A percentile compares a stretch with the other conserved stretches of the same genome.
These are phyloP conservation scores for Synodontis membranacea DNA, from an alignment of 2,113 vertebrate genomes.

Conservation along the genomic window DNA sequence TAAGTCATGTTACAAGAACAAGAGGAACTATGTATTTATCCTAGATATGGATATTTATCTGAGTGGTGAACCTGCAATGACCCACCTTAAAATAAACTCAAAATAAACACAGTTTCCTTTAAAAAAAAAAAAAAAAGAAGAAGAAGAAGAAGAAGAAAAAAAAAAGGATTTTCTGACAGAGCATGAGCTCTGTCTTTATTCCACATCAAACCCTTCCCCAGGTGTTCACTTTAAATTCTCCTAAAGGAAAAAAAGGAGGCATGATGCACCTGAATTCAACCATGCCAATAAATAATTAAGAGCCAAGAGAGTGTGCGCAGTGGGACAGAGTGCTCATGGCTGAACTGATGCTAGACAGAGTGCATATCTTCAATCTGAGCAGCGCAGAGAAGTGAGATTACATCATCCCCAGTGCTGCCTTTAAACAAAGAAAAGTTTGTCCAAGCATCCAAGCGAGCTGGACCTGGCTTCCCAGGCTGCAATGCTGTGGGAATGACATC, in stretches of 20 bases:
- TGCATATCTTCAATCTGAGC: constrained; percentile 14
- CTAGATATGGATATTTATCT: background rate
- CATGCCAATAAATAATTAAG: constrained; percentile 32
- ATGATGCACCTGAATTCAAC: constrained; percentile 16
- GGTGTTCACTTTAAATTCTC: background rate
- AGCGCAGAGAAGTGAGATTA: background rate
- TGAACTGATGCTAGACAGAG: constrained; percentile 9
- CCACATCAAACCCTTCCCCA: background rate
- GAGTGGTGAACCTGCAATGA: background rate
- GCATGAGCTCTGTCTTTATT: background rate
- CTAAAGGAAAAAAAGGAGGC: constrained; percentile 4
- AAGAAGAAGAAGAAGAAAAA: background rate
- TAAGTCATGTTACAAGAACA: background rate
- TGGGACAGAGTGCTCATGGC: constrained; percentile 8
- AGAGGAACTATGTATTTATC: background rate
- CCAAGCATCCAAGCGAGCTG: constrained; percentile 10
- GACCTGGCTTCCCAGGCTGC: constrained; percentile 13
- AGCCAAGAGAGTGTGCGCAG: background rate
- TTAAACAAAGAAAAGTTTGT: constrained; percentile 37
- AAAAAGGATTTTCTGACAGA: background rate
- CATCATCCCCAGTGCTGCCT: constrained; percentile 13
- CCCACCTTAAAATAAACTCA: background rate
- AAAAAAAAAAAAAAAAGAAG: background rate
- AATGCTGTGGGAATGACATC: constrained; percentile 26
- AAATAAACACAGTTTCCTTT: background rate